Evolutionary conservation across 1,140 invertebrate species (phyloP).

Genomic region (Pseudomyrmex cubaensis): DNA sequence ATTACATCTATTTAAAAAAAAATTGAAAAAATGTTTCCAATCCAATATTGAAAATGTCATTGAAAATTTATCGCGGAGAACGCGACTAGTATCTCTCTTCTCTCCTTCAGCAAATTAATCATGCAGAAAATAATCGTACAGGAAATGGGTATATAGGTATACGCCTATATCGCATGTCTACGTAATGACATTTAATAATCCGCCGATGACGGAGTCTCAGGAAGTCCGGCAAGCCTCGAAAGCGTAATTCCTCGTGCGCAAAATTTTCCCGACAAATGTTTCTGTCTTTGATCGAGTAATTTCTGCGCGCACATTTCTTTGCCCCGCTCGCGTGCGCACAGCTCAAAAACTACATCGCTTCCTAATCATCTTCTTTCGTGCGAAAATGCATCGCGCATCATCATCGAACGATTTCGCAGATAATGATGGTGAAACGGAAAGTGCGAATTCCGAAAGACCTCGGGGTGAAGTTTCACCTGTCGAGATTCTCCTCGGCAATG

Average conservation of each 20-base stretch:
- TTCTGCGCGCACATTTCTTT: neutral
- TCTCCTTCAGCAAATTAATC: neutral
- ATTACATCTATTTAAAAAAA: neutral
- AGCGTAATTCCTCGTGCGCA: slow-evolving; percentile 19
- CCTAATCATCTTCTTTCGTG: neutral
- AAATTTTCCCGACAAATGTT: slow-evolving; percentile 37
- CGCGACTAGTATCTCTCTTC: neutral
- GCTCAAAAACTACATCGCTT: slow-evolving; percentile 7
- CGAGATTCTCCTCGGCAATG: slow-evolving; percentile 20
- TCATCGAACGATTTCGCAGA: slow-evolving; percentile 17
- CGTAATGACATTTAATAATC: slow-evolving; percentile 44
- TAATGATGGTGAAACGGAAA: slow-evolving; percentile 68
- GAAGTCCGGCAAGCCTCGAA: slow-evolving; percentile 12
- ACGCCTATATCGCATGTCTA: neutral
- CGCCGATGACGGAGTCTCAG: neutral
- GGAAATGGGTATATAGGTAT: neutral
- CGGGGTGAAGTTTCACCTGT: slow-evolving; percentile 63
- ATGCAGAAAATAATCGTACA: slow-evolving; percentile 12
- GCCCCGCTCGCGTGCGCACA: neutral
- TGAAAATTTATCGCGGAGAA: no score
- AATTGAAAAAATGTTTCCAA: neutral
- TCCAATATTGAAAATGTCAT: neutral
- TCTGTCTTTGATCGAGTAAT: neutral
- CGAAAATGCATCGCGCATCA: slow-evolving; percentile 5
- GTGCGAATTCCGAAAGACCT: slow-evolving; percentile 63